Conservation (phyloP, 2,113 vertebrate species). For the Sporophila hypoxantha region DNA sequence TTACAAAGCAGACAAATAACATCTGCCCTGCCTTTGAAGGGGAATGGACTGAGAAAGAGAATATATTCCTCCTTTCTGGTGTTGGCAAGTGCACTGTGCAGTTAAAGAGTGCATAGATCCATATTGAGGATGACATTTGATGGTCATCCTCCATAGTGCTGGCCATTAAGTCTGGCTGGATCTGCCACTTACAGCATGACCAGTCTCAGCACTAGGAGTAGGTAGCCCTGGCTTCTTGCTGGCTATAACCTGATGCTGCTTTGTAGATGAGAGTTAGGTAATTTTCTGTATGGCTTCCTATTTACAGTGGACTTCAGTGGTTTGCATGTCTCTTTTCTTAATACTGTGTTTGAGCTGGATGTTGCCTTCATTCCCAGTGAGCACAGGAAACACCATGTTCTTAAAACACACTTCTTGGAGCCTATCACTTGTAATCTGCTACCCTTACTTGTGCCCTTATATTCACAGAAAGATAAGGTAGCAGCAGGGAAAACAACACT, state of each 20-base stretch:
- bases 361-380: not conserved
- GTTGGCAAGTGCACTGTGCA: not conserved
- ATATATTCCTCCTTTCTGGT: not conserved
- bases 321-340: not conserved
- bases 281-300: not conserved
- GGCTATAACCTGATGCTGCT: not conserved
- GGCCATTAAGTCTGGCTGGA: not conserved
- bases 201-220: not conserved
- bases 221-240: not conserved
- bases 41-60: not conserved
- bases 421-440: constrained; percentile 60
- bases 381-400: not conserved
- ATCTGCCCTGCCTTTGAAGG: not conserved
- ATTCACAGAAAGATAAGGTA: constrained; percentile 60
- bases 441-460: constrained; percentile 57
- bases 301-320: not conserved
- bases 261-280: not conserved
- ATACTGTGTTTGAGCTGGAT: not conserved
- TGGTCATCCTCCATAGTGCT: not conserved
- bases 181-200: not conserved
- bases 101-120: not conserved
- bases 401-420: constrained; percentile 25
- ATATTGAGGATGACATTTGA: not conserved
- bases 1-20: not conserved
- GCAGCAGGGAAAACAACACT: constrained; percentile 48